Evolutionary conservation across 2,888 invertebrate species (phyloP).

Genomic region (Hedya salicella): DNA sequence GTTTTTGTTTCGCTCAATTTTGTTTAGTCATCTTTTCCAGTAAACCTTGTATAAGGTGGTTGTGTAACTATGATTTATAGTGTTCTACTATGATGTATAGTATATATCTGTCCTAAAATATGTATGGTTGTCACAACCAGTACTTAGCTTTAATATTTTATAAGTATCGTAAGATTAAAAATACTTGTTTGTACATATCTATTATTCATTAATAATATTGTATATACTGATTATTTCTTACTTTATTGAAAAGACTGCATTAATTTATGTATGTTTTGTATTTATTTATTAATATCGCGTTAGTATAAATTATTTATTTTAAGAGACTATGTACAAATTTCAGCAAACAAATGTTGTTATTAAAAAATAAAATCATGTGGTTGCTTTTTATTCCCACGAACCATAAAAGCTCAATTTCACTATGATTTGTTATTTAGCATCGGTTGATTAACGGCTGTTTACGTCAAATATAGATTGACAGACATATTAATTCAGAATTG

Average conservation of each 20-base stretch:
- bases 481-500: too few relatives aligned
- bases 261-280: constrained; percentile 8
- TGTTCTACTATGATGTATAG: constrained; percentile 48
- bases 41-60: constrained; percentile 56
- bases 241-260: constrained; percentile 7
- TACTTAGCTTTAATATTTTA: constrained; percentile 78
- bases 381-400: constrained; percentile 50
- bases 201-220: constrained; percentile 46
- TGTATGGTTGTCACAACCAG: constrained; percentile 56
- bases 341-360: constrained; percentile 46
- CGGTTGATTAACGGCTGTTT: too few relatives aligned
- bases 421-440: too few relatives aligned
- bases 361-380: constrained; percentile 56
- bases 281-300: constrained; percentile 9
- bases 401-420: too few relatives aligned
- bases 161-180: constrained; percentile 62
- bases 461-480: too few relatives aligned
- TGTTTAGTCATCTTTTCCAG: constrained; percentile 56
- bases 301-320: constrained; percentile 24
- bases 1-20: constrained; percentile 51
- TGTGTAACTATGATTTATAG: constrained; percentile 56
- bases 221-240: constrained; percentile 46
- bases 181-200: constrained; percentile 46
- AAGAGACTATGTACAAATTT: constrained; percentile 25
- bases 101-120: constrained; percentile 49